Percentiles rank a stretch among this genome's conserved stretches.
These are phyloP conservation scores for Sialis fuliginosa DNA, from an alignment of 2,888 invertebrate genomes.

Conservation along the genomic window DNA sequence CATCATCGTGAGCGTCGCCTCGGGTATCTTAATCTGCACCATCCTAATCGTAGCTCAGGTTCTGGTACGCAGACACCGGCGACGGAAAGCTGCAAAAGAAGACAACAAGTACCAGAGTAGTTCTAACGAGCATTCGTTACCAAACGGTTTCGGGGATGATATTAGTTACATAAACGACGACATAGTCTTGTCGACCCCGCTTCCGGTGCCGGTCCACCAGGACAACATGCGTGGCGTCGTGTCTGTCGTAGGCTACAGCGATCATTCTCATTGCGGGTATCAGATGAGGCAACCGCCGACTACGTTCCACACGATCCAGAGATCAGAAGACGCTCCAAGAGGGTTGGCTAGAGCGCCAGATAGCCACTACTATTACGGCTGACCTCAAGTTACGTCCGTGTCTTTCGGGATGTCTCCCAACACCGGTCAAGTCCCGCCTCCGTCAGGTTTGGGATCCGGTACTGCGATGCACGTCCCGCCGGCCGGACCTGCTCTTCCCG, in stretches of 20 bases:
- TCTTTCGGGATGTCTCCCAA: not conserved
- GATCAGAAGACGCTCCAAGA: slow-evolving; percentile 28
- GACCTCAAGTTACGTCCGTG: slow-evolving; percentile 26
- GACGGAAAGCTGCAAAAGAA: slow-evolving; percentile 25
- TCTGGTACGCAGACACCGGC: slow-evolving; percentile 43
- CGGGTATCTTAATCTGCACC: slow-evolving; percentile 52
- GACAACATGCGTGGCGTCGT: slow-evolving; percentile 30
- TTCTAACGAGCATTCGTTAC: slow-evolving; percentile 54
- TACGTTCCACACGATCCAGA: slow-evolving; percentile 21
- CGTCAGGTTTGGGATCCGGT: too few relatives aligned
- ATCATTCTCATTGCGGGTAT: slow-evolving; percentile 18
- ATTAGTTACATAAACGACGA: slow-evolving; percentile 73
- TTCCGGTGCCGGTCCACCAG: slow-evolving; percentile 35
- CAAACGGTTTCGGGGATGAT: slow-evolving; percentile 71
- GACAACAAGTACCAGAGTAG: slow-evolving; percentile 49
- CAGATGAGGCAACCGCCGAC: slow-evolving; percentile 21
- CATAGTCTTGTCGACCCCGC: slow-evolving; percentile 53
- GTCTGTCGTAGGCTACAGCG: slow-evolving; percentile 27
- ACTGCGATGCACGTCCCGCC: too few relatives aligned
- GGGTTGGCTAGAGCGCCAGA: slow-evolving; percentile 46
- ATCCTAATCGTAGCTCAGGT: slow-evolving; percentile 53
- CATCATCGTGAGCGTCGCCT: slow-evolving; percentile 58
- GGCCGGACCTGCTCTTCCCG: too few relatives aligned
- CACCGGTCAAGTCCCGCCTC: too few relatives aligned
- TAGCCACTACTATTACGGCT: slow-evolving; percentile 59